These are phyloP conservation scores for Heterotilapia buettikoferi DNA, from an alignment of 2,113 vertebrate species.

Conservation along the genomic window DNA sequence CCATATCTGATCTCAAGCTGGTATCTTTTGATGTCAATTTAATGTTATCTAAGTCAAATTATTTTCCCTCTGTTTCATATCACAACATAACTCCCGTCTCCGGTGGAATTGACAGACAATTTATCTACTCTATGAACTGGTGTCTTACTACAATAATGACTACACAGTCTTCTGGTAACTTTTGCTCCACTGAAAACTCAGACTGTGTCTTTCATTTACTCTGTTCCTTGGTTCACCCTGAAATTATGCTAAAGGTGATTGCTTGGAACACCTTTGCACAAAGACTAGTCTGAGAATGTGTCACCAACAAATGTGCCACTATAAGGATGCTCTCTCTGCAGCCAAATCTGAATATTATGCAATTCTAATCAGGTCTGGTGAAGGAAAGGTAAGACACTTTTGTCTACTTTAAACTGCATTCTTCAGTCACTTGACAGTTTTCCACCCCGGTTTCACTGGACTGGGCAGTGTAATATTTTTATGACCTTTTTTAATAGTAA, in stretches of 20 bases:
- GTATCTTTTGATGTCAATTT: not conserved
- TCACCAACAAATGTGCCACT: not conserved
- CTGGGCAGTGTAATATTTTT: not conserved
- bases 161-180: not conserved
- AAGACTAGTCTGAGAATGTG: not conserved
- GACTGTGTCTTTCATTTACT: not conserved
- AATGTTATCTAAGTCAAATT: not conserved
- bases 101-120: not conserved
- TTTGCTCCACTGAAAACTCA: not conserved
- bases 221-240: not conserved
- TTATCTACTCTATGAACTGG: rapidly evolving
- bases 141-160: not conserved
- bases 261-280: not conserved
- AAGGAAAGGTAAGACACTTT: not conserved
- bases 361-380: not conserved
- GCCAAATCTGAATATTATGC: not conserved
- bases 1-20: not conserved
- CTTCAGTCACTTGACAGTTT: not conserved
- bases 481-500: not conserved
- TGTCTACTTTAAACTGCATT: not conserved
- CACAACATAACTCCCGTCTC: not conserved
- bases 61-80: not conserved
- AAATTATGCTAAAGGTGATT: rapidly evolving
- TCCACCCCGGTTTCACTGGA: not conserved
- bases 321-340: not conserved